Conservation (phyloP, 2,113 vertebrate genomes). For the Archilochus colubris region DNA sequence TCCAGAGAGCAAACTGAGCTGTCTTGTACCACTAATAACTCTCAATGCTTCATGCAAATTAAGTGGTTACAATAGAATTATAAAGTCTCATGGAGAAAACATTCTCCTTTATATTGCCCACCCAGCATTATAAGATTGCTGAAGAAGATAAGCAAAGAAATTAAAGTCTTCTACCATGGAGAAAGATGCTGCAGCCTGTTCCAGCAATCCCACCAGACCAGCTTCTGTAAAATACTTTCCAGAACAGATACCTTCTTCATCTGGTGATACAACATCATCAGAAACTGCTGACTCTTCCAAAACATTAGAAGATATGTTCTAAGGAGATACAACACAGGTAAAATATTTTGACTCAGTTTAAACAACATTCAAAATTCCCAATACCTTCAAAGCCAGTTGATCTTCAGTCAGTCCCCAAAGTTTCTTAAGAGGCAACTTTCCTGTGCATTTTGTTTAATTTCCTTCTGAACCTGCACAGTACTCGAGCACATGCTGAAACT, state of each 20-base stretch:
- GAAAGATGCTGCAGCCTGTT: conserved; percentile 95
- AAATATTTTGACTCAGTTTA: background rate
- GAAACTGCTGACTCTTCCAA: conserved; percentile 98
- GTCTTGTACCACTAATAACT: background rate
- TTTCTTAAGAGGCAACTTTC: background rate
- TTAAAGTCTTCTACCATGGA: conserved; percentile 87
- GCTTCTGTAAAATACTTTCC: conserved; percentile 98
- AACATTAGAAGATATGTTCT: conserved; percentile 98
- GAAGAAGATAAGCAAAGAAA: conserved; percentile 8
- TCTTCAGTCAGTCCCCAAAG: background rate
- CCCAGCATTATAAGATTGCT: background rate
- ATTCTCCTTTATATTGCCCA: background rate
- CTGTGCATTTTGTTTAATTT: background rate
- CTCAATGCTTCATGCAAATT: background rate
- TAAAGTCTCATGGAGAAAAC: background rate
- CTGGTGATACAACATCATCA: conserved; percentile 96
- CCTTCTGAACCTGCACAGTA: background rate
- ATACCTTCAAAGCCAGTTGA: background rate
- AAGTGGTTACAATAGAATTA: background rate
- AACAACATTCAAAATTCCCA: background rate
- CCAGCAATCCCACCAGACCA: conserved; percentile 95
- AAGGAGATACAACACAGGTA: background rate
- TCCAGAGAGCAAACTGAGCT: background rate
- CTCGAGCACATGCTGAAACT: background rate
- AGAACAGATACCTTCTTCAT: conserved; percentile 98